Conservation (phyloP, 37 sponge, comb jelly and placozoan genomes). For the Haliclona indistincta region DNA sequence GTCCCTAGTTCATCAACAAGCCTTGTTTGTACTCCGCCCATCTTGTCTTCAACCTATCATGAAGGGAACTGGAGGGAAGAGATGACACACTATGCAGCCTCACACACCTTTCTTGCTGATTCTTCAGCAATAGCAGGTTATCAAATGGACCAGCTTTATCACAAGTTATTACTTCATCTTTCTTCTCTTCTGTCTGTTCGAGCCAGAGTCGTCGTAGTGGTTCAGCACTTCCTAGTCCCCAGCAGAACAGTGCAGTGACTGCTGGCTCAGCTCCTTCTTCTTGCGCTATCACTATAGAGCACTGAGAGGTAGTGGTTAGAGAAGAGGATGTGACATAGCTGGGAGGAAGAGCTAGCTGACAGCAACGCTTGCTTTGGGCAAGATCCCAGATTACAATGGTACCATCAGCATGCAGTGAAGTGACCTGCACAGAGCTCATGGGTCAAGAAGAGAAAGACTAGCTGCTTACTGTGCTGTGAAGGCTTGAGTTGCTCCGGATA, state of each 20-base stretch:
- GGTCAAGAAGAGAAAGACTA: no score
- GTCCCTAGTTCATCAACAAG: no score
- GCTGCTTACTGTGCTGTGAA: background rate
- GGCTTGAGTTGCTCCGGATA: background rate
- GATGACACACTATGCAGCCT: no score
- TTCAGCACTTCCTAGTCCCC: background rate
- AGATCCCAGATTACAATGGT: slow-evolving; percentile 35
- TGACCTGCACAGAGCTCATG: slow-evolving; percentile 22
- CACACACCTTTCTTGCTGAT: background rate
- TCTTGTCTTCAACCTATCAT: no score
- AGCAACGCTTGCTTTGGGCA: slow-evolving; percentile 5
- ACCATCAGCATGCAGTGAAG: slow-evolving; percentile 39
- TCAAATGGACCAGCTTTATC: no score
- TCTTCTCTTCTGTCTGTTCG: background rate
- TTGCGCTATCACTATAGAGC: background rate
- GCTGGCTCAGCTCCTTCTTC: no score
- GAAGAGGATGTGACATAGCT: background rate
- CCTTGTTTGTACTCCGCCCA: no score
- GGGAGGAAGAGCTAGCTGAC: slow-evolving; percentile 9
- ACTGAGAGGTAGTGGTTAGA: background rate
- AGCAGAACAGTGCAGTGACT: no score
- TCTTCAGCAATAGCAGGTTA: background rate
- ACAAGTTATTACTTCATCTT: no score
- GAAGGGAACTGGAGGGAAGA: no score
- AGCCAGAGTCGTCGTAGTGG: background rate